Base-by-base conservation (phyloP, 1,140 invertebrate genomes). In the Venturia canescens region DNA sequence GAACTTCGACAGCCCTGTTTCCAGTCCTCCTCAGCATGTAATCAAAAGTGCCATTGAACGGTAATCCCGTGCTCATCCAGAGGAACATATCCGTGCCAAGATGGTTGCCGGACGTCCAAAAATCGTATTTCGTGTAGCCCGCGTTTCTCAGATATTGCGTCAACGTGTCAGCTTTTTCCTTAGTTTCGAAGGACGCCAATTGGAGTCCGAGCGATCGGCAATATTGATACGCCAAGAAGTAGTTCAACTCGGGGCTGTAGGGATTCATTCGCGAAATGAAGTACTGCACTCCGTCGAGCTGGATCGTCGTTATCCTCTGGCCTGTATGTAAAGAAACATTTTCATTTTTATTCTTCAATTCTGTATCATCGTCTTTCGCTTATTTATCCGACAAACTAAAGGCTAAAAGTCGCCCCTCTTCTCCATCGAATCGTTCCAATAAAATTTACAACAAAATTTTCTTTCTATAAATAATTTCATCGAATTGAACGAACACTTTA, bases 51-150 rank as follows among this genome's bases (percentile, higher is more conserved):
- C 95, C 94, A 90, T 97, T 97, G 92, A 97, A 96, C 48, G 96
- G 96, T 70, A 97, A 89, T 11, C 96, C 97, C 44, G 96, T 96
- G 87, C 96, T 97, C 96, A 97, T 97, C 96, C 96, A 97, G 50
- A 97, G 91, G 90, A 96, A 96, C 95, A 96, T 97, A 86, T 96
- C 95, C 9, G 96, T 96, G 53, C 96, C 97, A 67, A 97, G 91
- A 83, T 96, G 95, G 92, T 97, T 97, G 63, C 97, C 97, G 74
- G 96, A 97, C 80, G 96, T 97, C 96, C 96, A 97, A 90, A 96
- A 97, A 88, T 97, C 96, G 85, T 95, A 96, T 87, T 96, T 96
- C 80, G 94, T 95, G 88, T 96, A 96, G 18, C 95, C 95, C 88
- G 96, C 96, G 91, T 96, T 96, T 83, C 93, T 95, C 44, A 97